These are phyloP conservation scores for Pterois miles DNA, from an alignment of 2,797 vertebrate species.

Conservation along the genomic window DNA sequence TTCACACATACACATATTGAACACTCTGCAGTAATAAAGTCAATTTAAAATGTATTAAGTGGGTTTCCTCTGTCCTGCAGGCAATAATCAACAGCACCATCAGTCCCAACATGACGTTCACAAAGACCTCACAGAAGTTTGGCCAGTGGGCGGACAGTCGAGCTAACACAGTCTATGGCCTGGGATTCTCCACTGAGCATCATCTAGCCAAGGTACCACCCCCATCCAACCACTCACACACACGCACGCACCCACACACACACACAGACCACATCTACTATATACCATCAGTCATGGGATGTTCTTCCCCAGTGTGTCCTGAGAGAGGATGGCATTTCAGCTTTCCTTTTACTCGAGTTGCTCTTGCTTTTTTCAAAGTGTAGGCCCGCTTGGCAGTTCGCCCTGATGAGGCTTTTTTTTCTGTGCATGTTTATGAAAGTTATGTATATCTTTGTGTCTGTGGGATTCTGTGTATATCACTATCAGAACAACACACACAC, in stretches of 20 bases:
- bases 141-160: conserved; percentile 99
- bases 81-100: conserved; percentile 99
- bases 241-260: not conserved
- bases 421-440: not conserved
- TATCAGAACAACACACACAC: conserved; percentile 39
- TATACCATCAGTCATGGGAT: conserved; percentile 14
- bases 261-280: conserved; percentile 1
- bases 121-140: conserved; percentile 99
- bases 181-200: conserved; percentile 98
- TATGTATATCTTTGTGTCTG: conserved; percentile 5
- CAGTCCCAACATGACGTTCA: conserved; percentile 99
- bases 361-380: conserved; percentile 14
- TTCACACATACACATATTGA: not conserved
- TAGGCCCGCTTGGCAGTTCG: conserved; percentile 1
- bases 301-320: conserved; percentile 20
- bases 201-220: conserved; percentile 87
- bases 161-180: conserved; percentile 96
- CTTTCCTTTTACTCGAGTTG: conserved; percentile 13
- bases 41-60: conserved; percentile 37
- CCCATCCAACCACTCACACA: not conserved
- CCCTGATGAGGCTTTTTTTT: conserved; percentile 43
- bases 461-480: not conserved
- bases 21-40: conserved; percentile 9
- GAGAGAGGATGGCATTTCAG: conserved; percentile 81
- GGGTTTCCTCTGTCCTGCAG: conserved; percentile 76